These are phyloP conservation scores for Callaeas wilsoni DNA, from an alignment of 2,113 vertebrate species.

Conservation along the genomic window DNA sequence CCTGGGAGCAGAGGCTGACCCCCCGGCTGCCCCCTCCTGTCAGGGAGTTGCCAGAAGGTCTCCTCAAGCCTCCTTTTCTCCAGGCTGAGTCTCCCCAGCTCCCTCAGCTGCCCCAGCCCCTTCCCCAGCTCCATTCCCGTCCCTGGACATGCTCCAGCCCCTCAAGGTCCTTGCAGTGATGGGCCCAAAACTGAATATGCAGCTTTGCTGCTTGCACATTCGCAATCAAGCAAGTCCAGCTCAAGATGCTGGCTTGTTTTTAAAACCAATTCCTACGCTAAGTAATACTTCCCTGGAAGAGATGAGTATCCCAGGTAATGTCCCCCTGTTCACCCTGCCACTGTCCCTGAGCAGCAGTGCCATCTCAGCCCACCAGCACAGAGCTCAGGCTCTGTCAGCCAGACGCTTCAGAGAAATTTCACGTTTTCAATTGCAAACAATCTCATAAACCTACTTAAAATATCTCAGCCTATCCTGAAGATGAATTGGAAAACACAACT, in stretches of 20 bases:
- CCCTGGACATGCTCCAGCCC: rapidly evolving
- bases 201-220: not conserved
- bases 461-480: not conserved
- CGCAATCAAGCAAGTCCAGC: not conserved
- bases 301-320: not conserved
- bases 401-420: not conserved
- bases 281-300: not conserved
- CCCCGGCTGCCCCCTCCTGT: not conserved
- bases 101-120: not conserved
- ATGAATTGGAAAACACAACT: not conserved
- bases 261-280: not conserved
- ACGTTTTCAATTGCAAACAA: not conserved
- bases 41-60: not conserved
- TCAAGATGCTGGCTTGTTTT: rapidly evolving
- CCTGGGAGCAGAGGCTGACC: not conserved
- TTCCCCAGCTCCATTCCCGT: not conserved
- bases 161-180: not conserved
- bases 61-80: not conserved
- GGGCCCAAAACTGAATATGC: not conserved
- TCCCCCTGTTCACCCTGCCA: not conserved
- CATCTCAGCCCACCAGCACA: not conserved
- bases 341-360: not conserved
- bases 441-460: not conserved
- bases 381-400: not conserved
- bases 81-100: not conserved